Conservation (phyloP, 2,888 invertebrate genomes). For the Volucella inanis region DNA sequence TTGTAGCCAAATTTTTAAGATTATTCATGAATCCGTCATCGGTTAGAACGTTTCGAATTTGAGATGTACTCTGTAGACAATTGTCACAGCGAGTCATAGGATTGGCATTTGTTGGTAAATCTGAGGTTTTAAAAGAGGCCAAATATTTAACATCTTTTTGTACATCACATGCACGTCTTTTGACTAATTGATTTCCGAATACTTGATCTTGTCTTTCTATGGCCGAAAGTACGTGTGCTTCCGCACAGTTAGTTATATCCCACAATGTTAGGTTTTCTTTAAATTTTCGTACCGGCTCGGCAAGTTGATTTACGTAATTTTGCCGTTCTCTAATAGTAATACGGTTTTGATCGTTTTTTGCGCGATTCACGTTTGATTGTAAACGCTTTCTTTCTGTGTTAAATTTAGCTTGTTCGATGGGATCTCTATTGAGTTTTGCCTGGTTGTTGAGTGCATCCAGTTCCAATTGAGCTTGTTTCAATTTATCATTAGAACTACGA, state of each 20-base stretch:
- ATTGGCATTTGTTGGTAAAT: not conserved
- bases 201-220: not conserved
- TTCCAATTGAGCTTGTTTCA: not conserved
- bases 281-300: not conserved
- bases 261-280: not conserved
- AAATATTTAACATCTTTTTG: conserved; percentile 28
- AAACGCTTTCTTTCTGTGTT: no score
- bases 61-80: conserved; percentile 13
- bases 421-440: no score
- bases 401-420: no score
- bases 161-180: not conserved
- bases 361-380: no score
- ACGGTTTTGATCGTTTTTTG: not conserved
- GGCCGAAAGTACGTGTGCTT: conserved; percentile 25
- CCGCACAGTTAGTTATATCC: conserved; percentile 39
- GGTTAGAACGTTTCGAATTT: conserved; percentile 36
- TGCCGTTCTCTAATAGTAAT: not conserved
- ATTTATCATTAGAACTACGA: not conserved
- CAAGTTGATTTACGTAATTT: not conserved
- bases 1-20: not conserved
- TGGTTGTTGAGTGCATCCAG: not conserved
- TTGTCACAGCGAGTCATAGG: conserved; percentile 25
- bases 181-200: not conserved
- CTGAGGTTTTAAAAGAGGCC: not conserved
- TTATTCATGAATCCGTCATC: conserved; percentile 10